phyloP scores from a whole-genome alignment of 2,888 invertebrate species.

The Mactromeris polynyma region DNA sequence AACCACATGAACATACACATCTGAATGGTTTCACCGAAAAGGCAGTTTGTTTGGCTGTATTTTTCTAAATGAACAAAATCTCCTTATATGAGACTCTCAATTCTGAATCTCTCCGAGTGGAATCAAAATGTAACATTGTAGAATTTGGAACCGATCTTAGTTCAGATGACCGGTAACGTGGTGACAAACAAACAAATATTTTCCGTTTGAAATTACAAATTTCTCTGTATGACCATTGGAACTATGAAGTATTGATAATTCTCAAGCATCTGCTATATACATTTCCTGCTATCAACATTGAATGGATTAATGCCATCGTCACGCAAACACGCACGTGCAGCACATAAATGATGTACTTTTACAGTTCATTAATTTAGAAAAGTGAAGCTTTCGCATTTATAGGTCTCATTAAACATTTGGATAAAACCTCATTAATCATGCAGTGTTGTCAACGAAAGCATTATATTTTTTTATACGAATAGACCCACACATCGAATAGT shows the following conservation, averaged over 20 bases:
- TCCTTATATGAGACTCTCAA: neutral
- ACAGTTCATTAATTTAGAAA: neutral
- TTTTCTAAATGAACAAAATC: neutral
- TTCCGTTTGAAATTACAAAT: neutral
- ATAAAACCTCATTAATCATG: neutral
- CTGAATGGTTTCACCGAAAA: neutral
- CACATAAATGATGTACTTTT: neutral
- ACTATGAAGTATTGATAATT: neutral
- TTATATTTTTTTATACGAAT: no score
- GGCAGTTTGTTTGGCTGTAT: neutral
- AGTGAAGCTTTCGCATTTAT: neutral
- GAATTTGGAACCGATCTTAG: no score
- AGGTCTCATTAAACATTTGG: neutral
- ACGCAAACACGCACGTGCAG: neutral
- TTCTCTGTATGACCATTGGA: neutral
- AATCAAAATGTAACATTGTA: no score
- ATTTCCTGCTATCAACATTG: neutral
- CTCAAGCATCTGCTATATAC: neutral
- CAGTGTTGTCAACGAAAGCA: no score
- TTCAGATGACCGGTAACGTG: no score
- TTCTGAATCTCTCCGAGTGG: neutral
- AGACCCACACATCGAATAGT: no score
- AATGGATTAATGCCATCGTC: neutral
- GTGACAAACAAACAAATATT: neutral
- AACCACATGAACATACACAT: neutral